Conservation (phyloP, 1,140 invertebrate species). For the Drosophila truncata region DNA sequence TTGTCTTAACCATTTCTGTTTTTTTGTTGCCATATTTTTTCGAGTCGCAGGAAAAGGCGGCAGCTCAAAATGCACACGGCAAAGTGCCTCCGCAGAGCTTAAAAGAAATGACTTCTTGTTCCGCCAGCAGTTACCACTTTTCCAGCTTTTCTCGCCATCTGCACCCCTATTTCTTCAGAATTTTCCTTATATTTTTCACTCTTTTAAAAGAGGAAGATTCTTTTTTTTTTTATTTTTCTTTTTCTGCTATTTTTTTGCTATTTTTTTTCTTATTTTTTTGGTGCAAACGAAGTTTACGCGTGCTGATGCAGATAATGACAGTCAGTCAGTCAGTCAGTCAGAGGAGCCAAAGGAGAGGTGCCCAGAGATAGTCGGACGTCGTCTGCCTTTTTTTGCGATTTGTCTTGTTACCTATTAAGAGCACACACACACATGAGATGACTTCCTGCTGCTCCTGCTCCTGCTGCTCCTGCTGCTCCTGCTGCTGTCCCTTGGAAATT, state of each 20-base stretch:
- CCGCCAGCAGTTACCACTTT: constrained; percentile 55
- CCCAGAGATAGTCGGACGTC: constrained; percentile 47
- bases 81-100: constrained; percentile 71
- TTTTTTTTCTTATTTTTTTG: constrained; percentile 33
- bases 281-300: constrained; percentile 81
- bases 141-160: not conserved
- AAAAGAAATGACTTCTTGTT: constrained; percentile 82
- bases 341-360: constrained; percentile 29
- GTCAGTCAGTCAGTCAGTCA: constrained; percentile 70
- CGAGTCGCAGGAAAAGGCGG: constrained; percentile 19
- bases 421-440: constrained; percentile 33
- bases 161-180: constrained; percentile 7
- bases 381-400: constrained; percentile 42
- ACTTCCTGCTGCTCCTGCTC: constrained; percentile 47
- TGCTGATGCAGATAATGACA: constrained; percentile 79
- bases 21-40: not conserved
- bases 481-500: constrained; percentile 39
- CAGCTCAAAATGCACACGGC: constrained; percentile 29
- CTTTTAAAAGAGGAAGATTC: constrained; percentile 6
- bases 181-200: constrained; percentile 21
- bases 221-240: constrained; percentile 3
- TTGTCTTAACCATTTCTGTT: not conserved
- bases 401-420: constrained; percentile 66
- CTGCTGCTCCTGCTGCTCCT: constrained; percentile 29
- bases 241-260: constrained; percentile 14